Evolutionary conservation across 2,888 invertebrate species (phyloP), one percentile per base, ranked within the genome.

Genomic region (Margaritifera margaritifera): DNA sequence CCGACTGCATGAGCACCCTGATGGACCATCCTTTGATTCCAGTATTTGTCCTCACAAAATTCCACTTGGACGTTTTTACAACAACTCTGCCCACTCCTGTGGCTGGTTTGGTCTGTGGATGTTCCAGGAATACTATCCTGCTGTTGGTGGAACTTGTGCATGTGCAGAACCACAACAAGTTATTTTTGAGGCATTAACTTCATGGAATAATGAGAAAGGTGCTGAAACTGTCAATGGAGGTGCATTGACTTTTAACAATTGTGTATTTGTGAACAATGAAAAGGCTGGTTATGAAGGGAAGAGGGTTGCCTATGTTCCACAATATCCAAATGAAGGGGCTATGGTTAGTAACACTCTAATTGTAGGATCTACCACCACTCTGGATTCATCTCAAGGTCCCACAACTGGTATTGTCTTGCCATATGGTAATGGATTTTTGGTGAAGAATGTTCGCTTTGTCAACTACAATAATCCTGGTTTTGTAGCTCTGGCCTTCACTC

Each of bases 61-160:
- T 5, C 86, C 84, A 19, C 74, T 88, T 0, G 84, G 84, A 2
- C 62, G 65, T 4, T 86, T 85, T 72, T 22, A 66, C 8, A 87
- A 88, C 75, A 89, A 89, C 76, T 80, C 86, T 0, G 88, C 80
- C 6, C 89, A 89, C 70, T 87, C 87, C 0, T 74, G 80, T 42
- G 89, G 89, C 52, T 86, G 87, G 87, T 88, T 84, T 76, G 88
- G 88, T 19, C 58, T 89, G 15, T 88, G 88, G 89, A 82, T 87
- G 19, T 88, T 87, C 71, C 76, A 81, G 52, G 71, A 74, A 25
- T 86, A 80, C 58, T 74, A 77, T 52, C 87, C 87, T 4, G 60
- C 69, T 58, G 69, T 69, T 15, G 80, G 69, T n/a, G 69, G 71
- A 2, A 0, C 15, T 42, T 80, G 80, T 63, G 58, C 58, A 11